Evolutionary conservation across 1,140 invertebrate species (phyloP).

Genomic region (Elymnias hypermnestra): DNA sequence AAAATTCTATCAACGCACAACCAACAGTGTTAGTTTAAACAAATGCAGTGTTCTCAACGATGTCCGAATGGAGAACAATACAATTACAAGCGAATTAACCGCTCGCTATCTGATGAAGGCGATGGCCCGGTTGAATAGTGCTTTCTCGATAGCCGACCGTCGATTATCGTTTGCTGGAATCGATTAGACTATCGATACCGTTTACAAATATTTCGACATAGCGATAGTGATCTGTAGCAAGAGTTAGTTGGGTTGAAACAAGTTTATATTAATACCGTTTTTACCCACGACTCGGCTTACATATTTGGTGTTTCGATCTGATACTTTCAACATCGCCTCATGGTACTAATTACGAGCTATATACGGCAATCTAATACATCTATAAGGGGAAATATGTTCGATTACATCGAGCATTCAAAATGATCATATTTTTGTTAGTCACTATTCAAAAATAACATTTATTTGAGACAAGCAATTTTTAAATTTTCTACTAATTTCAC

Average conservation of each 20-base stretch:
- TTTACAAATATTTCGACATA: slow-evolving; percentile 72
- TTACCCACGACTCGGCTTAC: slow-evolving; percentile 10
- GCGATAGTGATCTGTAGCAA: slow-evolving; percentile 42
- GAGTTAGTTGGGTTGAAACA: slow-evolving; percentile 30
- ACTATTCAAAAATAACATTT: too few species aligned
- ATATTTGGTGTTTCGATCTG: slow-evolving; percentile 16
- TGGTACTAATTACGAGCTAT: slow-evolving; percentile 9
- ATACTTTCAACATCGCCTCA: slow-evolving; percentile 12
- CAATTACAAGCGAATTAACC: slow-evolving; percentile 42
- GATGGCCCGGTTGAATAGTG: slow-evolving; percentile 28
- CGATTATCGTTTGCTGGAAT: slow-evolving; percentile 44
- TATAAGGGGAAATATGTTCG: not conserved
- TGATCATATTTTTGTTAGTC: too few species aligned
- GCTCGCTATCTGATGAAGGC: slow-evolving; percentile 34
- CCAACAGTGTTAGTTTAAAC: slow-evolving; percentile 8
- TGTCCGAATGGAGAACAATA: slow-evolving; percentile 34
- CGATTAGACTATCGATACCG: slow-evolving; percentile 49
- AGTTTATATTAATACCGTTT: slow-evolving; percentile 32
- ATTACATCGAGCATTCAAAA: too few species aligned
- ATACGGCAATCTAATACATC: not conserved
- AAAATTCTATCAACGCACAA: not conserved
- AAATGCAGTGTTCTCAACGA: slow-evolving; percentile 13
- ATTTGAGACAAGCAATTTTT: too few species aligned
- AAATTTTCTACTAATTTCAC: too few species aligned
- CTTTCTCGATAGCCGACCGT: slow-evolving; percentile 32